Evolutionary conservation across 23 tunicate species (phyloP).

Genomic region (Diplosoma virens): DNA sequence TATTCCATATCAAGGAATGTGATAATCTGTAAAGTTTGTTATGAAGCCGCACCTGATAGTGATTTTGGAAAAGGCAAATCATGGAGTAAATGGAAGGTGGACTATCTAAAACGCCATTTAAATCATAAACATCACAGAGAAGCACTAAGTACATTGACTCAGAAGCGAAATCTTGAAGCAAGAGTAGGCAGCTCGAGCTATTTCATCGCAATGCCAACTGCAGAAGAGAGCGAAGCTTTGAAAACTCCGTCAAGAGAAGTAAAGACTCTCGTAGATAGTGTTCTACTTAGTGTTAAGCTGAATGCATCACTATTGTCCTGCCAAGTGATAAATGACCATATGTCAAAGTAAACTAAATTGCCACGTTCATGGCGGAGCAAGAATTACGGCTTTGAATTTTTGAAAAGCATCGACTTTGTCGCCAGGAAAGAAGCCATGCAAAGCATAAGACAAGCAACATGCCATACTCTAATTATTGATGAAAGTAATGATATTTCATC

Average conservation of each 20-base stretch:
- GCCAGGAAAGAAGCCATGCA: conserved; percentile 15
- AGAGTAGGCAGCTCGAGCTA: conserved; percentile 28
- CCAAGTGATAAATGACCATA: conserved; percentile 23
- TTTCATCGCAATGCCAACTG: conserved; percentile 32
- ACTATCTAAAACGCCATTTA: conserved; percentile 40
- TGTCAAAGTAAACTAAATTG: conserved; percentile 20
- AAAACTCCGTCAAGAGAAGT: background rate
- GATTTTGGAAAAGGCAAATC: conserved; percentile 48
- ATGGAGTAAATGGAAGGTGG: conserved; percentile 34
- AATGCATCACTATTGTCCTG: conserved; percentile 18
- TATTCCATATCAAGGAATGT: conserved; percentile 33
- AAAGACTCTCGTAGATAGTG: conserved; percentile 16
- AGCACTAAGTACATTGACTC: conserved; percentile 36
- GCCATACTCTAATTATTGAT: conserved; percentile 21
- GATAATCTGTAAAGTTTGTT: conserved; percentile 35
- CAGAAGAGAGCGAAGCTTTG: conserved; percentile 16
- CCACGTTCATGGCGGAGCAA: conserved; percentile 30
- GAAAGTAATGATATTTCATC: conserved; percentile 19
- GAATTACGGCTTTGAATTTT: conserved; percentile 28
- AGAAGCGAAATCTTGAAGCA: conserved; percentile 33
- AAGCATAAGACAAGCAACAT: conserved; percentile 28
- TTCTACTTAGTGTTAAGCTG: conserved; percentile 19
- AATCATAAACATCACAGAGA: conserved; percentile 37
- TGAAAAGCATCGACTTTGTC: conserved; percentile 23
- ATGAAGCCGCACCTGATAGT: conserved; percentile 39